Percentiles rank a stretch among this genome's conserved stretches.
phyloP scores from a whole-genome alignment of 2,888 invertebrate genomes.

The Brachycybe producta region DNA sequence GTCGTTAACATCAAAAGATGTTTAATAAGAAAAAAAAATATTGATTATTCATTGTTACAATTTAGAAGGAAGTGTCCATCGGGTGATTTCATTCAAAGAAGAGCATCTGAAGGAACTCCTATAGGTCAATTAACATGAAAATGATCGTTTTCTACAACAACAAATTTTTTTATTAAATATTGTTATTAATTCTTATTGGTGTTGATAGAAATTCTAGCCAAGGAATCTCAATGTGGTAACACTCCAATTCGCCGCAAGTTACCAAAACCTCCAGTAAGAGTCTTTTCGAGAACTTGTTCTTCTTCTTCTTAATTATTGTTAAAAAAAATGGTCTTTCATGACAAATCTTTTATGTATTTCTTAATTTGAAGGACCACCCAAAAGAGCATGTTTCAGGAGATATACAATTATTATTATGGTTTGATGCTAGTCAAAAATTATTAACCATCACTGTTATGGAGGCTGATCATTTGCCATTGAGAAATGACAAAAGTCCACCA shows the following conservation, averaged over 20 bases:
- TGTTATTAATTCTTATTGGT: background rate
- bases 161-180: background rate
- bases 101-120: constrained; percentile 8
- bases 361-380: background rate
- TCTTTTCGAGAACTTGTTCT: background rate
- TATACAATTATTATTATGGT: constrained; percentile 78
- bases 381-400: constrained; percentile 41
- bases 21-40: background rate
- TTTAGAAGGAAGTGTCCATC: background rate
- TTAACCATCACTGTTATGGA: constrained; percentile 66
- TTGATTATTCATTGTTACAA: background rate
- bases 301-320: background rate
- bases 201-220: constrained; percentile 29
- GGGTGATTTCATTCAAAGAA: constrained; percentile 1
- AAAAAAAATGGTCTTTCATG: background rate
- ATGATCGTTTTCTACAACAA: background rate
- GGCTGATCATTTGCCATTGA: constrained; percentile 64
- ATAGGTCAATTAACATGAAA: background rate
- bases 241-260: constrained; percentile 86
- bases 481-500: constrained; percentile 67
- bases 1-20: too few species aligned
- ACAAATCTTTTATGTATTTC: background rate
- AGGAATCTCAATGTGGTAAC: constrained; percentile 43
- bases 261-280: constrained; percentile 87
- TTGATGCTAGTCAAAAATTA: constrained; percentile 46